Base-by-base conservation (phyloP, 2,797 vertebrate species). In the Muscicapa striata region DNA sequence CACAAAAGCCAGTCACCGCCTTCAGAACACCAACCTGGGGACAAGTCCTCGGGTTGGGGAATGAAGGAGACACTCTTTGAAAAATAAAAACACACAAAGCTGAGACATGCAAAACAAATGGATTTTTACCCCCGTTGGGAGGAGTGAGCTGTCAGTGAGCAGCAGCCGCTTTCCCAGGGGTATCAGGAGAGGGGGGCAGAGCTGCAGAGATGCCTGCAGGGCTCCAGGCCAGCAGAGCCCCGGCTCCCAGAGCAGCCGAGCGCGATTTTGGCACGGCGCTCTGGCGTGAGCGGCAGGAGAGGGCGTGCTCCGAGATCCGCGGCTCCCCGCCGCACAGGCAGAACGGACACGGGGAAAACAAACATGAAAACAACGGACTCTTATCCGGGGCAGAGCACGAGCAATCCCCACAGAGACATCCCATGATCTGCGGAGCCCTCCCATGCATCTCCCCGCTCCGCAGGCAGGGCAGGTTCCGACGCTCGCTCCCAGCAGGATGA, bases 301-400 rank as follows among this genome's bases (percentile, higher is more conserved):
- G 91, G 83, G 91, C 63, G 95, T 78, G 80, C 94, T 91, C 87
- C 77, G 51, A 78, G 81, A 85, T 27, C 93, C 8, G 4, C 13
- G 4, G 84, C 93, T 92, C 92, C 96, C 91, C 1, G 90, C 92
- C 19, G 81, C 3, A 85, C 86, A 64, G 41, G 86, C 95, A 89
- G 89, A 22, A 80, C 32, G 29, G 76, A 87, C 72, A 34, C 70
- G 5, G 81, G 45, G 63, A 93, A 93, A 95, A 95, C 94, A 95
- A 94, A 90, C 89, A 87, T 1, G 45, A 89, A 90, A 97, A 95
- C 95, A 96, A 93, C 86, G 81, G 86, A 24, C 89, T 82, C 57
- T 76, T 82, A 79, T 93, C 90, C 41, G 30, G 72, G 57, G 75
- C 84, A 90, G 90, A 87, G 83, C 93, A 16, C 30, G 26, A 84